A percentile compares a stretch with the other conserved stretches of the same genome.
Conservation (phyloP, 2,113 vertebrate species). For the Gasterosteus nipponicus region DNA sequence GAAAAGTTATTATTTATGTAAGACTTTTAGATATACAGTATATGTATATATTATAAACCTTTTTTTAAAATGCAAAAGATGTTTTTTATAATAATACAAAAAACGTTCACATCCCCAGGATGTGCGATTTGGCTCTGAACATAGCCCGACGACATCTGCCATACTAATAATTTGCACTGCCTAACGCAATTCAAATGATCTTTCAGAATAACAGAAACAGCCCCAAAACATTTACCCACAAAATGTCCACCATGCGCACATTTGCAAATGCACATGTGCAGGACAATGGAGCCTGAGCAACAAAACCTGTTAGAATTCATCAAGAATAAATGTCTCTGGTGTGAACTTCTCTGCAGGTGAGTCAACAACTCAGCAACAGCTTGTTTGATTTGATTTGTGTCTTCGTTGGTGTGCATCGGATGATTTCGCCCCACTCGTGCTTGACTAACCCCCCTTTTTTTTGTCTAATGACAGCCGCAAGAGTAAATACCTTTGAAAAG, state of each 20-base stretch:
- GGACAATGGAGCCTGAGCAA: not conserved
- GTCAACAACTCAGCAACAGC: constrained; percentile 1
- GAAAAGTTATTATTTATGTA: no score
- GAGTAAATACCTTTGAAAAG: constrained; percentile 53
- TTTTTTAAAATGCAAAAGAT: not conserved
- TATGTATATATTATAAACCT: not conserved
- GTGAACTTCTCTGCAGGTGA: constrained; percentile 7
- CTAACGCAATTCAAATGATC: constrained; percentile 42
- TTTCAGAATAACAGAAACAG: constrained; percentile 27
- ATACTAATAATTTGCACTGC: constrained; percentile 38
- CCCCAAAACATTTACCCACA: constrained; percentile 12
- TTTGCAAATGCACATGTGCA: not conserved
- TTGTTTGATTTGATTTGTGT: not conserved
- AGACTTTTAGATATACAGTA: not conserved
- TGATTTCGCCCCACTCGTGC: constrained; percentile 44
- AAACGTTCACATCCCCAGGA: not conserved
- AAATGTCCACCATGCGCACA: constrained; percentile 3
- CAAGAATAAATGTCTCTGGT: constrained; percentile 17
- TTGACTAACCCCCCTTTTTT: constrained; percentile 34
- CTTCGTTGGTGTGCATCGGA: not conserved
- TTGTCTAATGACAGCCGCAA: constrained; percentile 44
- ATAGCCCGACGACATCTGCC: constrained; percentile 36
- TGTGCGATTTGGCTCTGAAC: constrained; percentile 24
- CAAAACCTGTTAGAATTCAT: not conserved
- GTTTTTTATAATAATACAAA: constrained; percentile 17